Evolutionary conservation across 35 echinoderm and acorn worm species (phyloP).

Genomic region (Acanthaster planci): DNA sequence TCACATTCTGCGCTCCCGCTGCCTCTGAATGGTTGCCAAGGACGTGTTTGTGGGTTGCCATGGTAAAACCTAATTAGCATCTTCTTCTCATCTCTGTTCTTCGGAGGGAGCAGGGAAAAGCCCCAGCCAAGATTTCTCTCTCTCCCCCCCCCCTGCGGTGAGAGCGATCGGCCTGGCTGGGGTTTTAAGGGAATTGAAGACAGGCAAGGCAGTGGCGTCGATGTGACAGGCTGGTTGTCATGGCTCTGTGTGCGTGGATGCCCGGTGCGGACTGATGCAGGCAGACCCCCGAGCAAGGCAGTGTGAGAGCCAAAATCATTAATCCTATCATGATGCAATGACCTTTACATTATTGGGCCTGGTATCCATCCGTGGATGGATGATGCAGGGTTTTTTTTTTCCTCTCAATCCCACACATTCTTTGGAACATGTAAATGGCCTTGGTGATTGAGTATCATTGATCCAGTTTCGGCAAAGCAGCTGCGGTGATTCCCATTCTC

Average conservation of each 20-base stretch:
- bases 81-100: not conserved
- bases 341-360: slow-evolving; percentile 15
- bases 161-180: not conserved
- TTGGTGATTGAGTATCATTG: slow-evolving; percentile 22
- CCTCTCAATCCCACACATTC: not conserved
- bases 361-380: not conserved
- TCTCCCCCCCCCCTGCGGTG: too few species aligned
- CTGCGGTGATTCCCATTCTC: slow-evolving; percentile 12
- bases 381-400: not conserved
- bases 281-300: not conserved
- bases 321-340: slow-evolving; percentile 4
- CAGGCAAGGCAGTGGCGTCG: not conserved
- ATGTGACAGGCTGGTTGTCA: slow-evolving; percentile 2
- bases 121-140: not conserved
- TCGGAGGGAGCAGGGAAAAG: not conserved
- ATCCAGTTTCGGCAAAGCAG: slow-evolving; percentile 9
- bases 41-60: slow-evolving; percentile 27
- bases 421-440: slow-evolving; percentile 10
- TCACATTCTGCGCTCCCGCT: not conserved
- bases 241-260: slow-evolving; percentile 7
- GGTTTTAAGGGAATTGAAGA: not conserved
- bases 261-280: not conserved
- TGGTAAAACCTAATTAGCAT: slow-evolving; percentile 34
- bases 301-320: not conserved
- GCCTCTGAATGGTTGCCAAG: slow-evolving; percentile 8